Evolutionary conservation across 2,888 invertebrate genomes (phyloP).

Genomic region (Blastobasis lacticolella): DNA sequence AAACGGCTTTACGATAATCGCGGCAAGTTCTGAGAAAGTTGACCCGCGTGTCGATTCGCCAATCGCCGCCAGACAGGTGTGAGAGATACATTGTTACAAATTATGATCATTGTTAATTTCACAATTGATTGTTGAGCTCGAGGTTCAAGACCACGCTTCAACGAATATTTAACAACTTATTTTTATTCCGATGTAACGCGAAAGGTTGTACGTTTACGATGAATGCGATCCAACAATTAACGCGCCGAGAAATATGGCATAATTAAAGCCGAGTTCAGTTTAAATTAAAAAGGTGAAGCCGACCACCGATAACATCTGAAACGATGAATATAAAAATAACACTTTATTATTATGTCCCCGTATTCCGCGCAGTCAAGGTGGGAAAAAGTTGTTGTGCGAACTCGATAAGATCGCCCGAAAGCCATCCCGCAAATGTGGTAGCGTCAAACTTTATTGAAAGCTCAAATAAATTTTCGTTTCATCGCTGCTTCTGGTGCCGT

Average conservation of each 20-base stretch:
- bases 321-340: slow-evolving; percentile 8
- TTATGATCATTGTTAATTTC: background rate
- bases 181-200: no score
- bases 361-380: background rate
- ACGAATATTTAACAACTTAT: no score
- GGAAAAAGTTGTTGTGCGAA: slow-evolving; percentile 1
- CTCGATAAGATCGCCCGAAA: no score
- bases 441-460: background rate
- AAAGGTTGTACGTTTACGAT: no score
- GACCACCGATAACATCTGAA: slow-evolving; percentile 8
- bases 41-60: no score
- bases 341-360: slow-evolving; percentile 7
- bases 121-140: slow-evolving; percentile 1
- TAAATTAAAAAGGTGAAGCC: slow-evolving; percentile 8
- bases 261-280: slow-evolving; percentile 6
- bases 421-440: background rate
- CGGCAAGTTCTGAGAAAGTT: no score
- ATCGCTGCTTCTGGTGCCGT: no score
- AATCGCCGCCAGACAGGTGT: no score
- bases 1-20: no score
- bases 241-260: slow-evolving; percentile 4
- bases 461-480: no score
- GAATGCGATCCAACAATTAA: no score
- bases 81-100: background rate
- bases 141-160: no score